Evolutionary conservation across 2,888 invertebrate species (phyloP).

Genomic region (Xylota segnis): DNA sequence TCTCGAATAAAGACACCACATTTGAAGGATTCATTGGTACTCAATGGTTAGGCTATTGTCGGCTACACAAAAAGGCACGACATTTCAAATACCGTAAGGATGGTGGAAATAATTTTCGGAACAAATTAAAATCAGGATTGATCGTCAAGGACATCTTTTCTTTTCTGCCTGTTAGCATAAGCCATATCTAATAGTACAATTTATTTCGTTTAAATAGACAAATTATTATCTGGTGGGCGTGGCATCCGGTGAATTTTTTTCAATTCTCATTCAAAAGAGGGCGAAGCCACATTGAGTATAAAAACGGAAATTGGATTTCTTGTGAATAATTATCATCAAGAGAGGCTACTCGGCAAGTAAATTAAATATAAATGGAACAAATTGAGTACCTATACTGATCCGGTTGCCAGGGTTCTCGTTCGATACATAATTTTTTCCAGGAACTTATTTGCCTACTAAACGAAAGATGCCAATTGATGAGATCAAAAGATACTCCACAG

Average conservation of each 20-base stretch:
- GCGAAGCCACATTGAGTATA: not conserved
- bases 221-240: not conserved
- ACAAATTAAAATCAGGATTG: conserved; percentile 2
- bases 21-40: not conserved
- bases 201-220: conserved; percentile 1
- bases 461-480: conserved; percentile 11
- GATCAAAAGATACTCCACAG: conserved; percentile 13
- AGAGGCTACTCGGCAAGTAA: not conserved
- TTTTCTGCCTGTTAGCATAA: not conserved
- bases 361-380: not conserved
- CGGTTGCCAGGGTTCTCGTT: not conserved
- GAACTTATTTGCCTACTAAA: not conserved
- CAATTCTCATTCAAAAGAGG: not conserved
- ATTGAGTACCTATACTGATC: not conserved
- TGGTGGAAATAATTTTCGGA: conserved; percentile 5
- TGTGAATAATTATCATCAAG: not conserved
- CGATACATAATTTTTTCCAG: not conserved
- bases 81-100: not conserved
- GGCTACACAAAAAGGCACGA: not conserved
- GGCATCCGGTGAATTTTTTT: not conserved
- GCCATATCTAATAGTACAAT: conserved; percentile 1
- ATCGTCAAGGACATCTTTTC: not conserved
- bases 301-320: conserved; percentile 5
- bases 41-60: not conserved
- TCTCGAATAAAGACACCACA: conserved; percentile 18